Evolutionary conservation across 2,888 invertebrate species (phyloP).

Genomic region (Drosophila peninsularis): DNA sequence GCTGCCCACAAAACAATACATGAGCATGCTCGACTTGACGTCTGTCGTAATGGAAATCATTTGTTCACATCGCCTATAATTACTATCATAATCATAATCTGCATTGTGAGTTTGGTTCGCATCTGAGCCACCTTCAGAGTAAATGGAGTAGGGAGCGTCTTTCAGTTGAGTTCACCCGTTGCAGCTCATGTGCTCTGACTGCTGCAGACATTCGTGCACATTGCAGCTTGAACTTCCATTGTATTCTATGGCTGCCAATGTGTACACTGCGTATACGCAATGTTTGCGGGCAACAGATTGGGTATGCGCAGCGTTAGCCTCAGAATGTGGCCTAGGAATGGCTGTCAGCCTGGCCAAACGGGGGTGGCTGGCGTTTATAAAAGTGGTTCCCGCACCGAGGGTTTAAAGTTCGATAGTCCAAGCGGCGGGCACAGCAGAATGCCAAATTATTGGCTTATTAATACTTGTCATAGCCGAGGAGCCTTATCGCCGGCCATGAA

Average conservation of each 20-base stretch:
- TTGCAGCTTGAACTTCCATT: neutral
- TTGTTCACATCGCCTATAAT: too few relatives aligned
- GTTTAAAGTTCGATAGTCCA: constrained; percentile 48
- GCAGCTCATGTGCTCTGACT: too few relatives aligned
- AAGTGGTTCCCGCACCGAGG: constrained; percentile 2
- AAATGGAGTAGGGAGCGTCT: too few relatives aligned
- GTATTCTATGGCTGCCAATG: neutral
- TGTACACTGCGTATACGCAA: neutral
- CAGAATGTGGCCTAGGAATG: neutral
- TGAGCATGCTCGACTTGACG: too few relatives aligned
- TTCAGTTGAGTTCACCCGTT: too few relatives aligned
- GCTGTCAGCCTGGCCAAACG: neutral
- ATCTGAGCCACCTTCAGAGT: too few relatives aligned
- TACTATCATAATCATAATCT: too few relatives aligned
- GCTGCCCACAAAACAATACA: too few relatives aligned
- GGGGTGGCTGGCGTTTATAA: constrained; percentile 1
- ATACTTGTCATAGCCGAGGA: constrained; percentile 8
- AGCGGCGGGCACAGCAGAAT: neutral
- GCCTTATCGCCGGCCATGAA: constrained; percentile 29
- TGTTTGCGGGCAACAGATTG: neutral
- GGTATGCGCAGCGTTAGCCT: constrained; percentile 5
- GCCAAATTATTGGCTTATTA: constrained; percentile 18
- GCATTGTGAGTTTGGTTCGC: too few relatives aligned
- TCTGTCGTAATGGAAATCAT: too few relatives aligned
- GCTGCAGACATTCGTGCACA: too few relatives aligned